Percentiles rank a stretch among this genome's conserved stretches.
Conservation (phyloP, 2,888 invertebrate genomes). For the Tetrapedia diversipes region DNA sequence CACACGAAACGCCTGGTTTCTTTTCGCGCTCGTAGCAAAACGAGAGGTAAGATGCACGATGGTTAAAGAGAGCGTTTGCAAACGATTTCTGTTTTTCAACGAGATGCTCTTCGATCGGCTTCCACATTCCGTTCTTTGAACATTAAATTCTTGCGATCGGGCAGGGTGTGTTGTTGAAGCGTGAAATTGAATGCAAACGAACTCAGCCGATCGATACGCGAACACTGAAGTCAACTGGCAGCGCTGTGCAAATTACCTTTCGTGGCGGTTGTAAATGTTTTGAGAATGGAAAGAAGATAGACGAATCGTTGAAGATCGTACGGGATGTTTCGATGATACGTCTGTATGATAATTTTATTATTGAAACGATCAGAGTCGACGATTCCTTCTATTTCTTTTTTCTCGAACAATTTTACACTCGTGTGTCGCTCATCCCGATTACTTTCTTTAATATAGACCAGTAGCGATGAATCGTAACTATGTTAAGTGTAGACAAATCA, state of each 20-base stretch:
- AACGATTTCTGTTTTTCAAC: too few species aligned
- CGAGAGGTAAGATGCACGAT: slow-evolving; percentile 6
- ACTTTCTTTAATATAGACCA: slow-evolving; percentile 34
- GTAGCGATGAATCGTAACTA: slow-evolving; percentile 47
- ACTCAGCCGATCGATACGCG: too few species aligned
- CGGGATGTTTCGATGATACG: too few species aligned
- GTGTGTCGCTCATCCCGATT: slow-evolving; percentile 60
- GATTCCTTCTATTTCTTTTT: slow-evolving; percentile 12
- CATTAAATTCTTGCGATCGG: too few species aligned
- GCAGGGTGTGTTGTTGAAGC: too few species aligned
- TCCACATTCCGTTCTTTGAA: too few species aligned
- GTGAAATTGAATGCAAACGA: too few species aligned
- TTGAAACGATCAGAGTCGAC: neutral
- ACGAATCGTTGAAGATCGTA: neutral
- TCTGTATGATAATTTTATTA: neutral
- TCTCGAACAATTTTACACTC: slow-evolving; percentile 11
- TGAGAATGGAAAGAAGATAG: slow-evolving; percentile 14
- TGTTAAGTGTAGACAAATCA: slow-evolving; percentile 51
- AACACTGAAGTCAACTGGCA: too few species aligned
- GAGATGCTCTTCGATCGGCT: too few species aligned
- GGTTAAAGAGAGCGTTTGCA: too few species aligned
- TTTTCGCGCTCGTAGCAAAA: slow-evolving; percentile 9
- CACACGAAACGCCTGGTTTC: neutral
- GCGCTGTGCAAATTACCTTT: too few species aligned
- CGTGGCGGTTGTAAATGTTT: too few species aligned